phyloP scores from a whole-genome alignment of 30 jellyfish, hydroid and myxozoan species.

The Pelagia noctiluca region DNA sequence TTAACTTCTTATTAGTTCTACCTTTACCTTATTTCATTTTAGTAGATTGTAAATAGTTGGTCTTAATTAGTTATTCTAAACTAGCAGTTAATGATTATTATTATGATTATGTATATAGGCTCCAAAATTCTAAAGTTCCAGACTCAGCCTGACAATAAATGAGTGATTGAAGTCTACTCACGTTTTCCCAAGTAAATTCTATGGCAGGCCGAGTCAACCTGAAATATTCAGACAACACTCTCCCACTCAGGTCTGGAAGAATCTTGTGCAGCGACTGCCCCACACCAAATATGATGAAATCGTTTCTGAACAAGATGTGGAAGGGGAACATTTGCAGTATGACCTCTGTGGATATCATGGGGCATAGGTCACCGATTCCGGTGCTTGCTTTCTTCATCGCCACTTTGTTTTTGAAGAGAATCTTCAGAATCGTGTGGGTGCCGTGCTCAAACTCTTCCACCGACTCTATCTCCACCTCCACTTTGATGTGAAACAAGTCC shows the following conservation, averaged over 20 bases:
- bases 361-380: conserved; percentile 47
- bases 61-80: too few species aligned
- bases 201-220: conserved; percentile 44
- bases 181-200: conserved; percentile 61
- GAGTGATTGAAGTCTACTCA: background rate
- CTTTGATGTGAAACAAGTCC: conserved; percentile 29
- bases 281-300: conserved; percentile 63
- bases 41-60: too few species aligned
- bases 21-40: too few species aligned
- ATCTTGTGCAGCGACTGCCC: conserved; percentile 61
- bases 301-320: conserved; percentile 51
- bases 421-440: conserved; percentile 39
- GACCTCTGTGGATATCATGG: conserved; percentile 59
- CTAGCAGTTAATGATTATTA: too few species aligned
- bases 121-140: too few species aligned
- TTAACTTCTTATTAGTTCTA: too few species aligned
- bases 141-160: background rate
- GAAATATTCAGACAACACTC: conserved; percentile 23
- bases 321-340: conserved; percentile 63
- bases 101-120: too few species aligned
- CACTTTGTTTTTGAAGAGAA: conserved; percentile 31
- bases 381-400: conserved; percentile 37
- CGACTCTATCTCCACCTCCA: conserved; percentile 30
- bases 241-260: conserved; percentile 55
- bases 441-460: conserved; percentile 37